A percentile compares a stretch with the other conserved stretches of the same genome.
Conservation (phyloP, 2,888 invertebrate species). For the Cloeon dipterum region DNA sequence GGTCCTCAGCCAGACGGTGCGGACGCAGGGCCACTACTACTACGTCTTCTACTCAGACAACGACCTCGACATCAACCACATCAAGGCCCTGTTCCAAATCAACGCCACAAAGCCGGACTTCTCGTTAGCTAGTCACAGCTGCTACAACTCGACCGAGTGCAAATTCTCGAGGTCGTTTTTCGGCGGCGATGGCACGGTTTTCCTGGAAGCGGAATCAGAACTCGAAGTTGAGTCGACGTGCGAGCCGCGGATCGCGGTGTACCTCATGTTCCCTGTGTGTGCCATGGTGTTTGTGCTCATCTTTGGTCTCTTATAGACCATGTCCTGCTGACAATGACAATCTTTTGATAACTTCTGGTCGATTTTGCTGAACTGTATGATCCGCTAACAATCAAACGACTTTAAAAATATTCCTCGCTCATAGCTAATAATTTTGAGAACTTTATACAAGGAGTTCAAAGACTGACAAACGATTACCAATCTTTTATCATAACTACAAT, state of each 20-base stretch:
- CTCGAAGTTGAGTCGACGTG: slow-evolving; percentile 45
- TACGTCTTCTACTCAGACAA: slow-evolving; percentile 78
- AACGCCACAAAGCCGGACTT: slow-evolving; percentile 65
- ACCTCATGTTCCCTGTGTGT: slow-evolving; percentile 55
- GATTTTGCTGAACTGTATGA: too few species aligned
- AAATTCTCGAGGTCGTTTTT: slow-evolving; percentile 45
- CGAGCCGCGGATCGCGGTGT: slow-evolving; percentile 54
- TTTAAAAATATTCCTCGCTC: too few species aligned
- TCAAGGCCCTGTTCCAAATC: slow-evolving; percentile 65
- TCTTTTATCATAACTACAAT: too few species aligned
- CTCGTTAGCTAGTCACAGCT: slow-evolving; percentile 40
- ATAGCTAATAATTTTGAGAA: too few species aligned
- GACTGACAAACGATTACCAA: too few species aligned
- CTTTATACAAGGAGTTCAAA: too few species aligned
- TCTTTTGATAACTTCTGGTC: too few species aligned
- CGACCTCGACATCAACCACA: slow-evolving; percentile 52
- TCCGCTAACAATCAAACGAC: too few species aligned
- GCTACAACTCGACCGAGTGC: slow-evolving; percentile 56
- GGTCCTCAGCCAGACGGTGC: slow-evolving; percentile 31
- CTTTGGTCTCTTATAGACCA: slow-evolving; percentile 69
- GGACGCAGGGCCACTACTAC: slow-evolving; percentile 62
- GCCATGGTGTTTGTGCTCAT: slow-evolving; percentile 50
- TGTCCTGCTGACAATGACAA: too few species aligned
- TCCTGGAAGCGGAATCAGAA: slow-evolving; percentile 38
- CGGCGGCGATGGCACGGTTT: slow-evolving; percentile 55